Conservation (phyloP, 2,888 invertebrate genomes). For the Hartigia nigra region DNA sequence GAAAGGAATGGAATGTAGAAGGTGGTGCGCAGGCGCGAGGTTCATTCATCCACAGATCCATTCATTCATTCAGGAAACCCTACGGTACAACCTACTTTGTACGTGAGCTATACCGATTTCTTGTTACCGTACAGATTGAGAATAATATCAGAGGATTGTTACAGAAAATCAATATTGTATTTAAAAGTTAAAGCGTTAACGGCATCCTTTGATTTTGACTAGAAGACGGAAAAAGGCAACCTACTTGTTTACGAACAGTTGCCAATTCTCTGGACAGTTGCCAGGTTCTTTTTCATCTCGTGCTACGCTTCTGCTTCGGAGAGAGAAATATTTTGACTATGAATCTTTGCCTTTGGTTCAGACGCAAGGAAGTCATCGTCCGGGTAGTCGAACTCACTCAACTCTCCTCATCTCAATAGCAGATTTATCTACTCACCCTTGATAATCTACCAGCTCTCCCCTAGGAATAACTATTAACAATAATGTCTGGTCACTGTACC, state of each 20-base stretch:
- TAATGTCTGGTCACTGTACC: neutral
- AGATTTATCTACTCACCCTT: neutral
- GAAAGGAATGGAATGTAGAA: constrained; percentile 42
- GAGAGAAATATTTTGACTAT: neutral
- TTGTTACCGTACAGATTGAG: neutral
- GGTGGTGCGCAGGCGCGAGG: constrained; percentile 33
- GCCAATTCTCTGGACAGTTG: neutral
- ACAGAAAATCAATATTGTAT: neutral
- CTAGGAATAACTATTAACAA: neutral
- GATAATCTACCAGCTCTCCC: neutral
- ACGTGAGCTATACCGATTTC: neutral
- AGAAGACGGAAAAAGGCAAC: neutral
- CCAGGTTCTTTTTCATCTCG: neutral
- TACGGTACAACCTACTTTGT: neutral
- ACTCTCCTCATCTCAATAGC: neutral
- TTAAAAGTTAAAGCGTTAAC: neutral
- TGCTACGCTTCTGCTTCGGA: neutral
- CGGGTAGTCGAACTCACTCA: neutral
- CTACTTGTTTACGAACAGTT: neutral
- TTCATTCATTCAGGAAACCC: constrained; percentile 30
- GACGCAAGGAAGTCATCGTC: neutral
- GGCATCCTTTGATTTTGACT: neutral
- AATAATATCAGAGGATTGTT: neutral
- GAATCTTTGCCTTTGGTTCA: neutral
- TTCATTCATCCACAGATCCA: constrained; percentile 38